Conservation (phyloP, 2,797 vertebrate species). For the Apogon hyalosoma region DNA sequence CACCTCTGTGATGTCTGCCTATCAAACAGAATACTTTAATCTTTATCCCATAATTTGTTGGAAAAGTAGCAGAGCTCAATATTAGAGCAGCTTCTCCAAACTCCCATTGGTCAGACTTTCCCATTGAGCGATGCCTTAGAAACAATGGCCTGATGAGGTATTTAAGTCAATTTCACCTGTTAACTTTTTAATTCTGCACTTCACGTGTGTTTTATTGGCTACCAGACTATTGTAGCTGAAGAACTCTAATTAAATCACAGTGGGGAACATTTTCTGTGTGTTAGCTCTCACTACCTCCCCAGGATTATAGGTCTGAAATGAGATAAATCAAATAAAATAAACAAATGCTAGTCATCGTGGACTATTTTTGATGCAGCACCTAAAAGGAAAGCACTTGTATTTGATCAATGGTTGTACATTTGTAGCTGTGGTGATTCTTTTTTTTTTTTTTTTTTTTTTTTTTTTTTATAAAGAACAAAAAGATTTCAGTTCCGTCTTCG, state of each 20-base stretch:
- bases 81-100: background rate
- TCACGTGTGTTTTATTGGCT: background rate
- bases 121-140: background rate
- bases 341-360: constrained; percentile 12
- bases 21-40: constrained; percentile 44
- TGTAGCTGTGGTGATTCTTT: background rate
- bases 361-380: constrained; percentile 11
- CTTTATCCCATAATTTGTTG: constrained; percentile 17
- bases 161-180: background rate
- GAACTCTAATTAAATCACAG: constrained; percentile 21
- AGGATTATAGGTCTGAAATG: constrained; percentile 12
- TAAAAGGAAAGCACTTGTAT: constrained; percentile 13
- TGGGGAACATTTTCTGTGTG: constrained; percentile 2
- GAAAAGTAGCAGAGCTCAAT: constrained; percentile 12
- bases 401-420: constrained; percentile 2
- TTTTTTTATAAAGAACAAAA: background rate
- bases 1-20: constrained; percentile 22
- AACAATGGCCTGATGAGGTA: background rate
- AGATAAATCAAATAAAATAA: constrained; percentile 28
- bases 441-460: constrained; percentile 7
- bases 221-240: background rate
- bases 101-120: background rate
- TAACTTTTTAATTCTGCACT: constrained; percentile 2
- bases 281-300: background rate
- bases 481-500: background rate